A percentile compares a stretch with the other conserved stretches of the same genome.
Evolutionary conservation across 1,140 invertebrate genomes (phyloP).

Genomic region (Sycobia sp.): DNA sequence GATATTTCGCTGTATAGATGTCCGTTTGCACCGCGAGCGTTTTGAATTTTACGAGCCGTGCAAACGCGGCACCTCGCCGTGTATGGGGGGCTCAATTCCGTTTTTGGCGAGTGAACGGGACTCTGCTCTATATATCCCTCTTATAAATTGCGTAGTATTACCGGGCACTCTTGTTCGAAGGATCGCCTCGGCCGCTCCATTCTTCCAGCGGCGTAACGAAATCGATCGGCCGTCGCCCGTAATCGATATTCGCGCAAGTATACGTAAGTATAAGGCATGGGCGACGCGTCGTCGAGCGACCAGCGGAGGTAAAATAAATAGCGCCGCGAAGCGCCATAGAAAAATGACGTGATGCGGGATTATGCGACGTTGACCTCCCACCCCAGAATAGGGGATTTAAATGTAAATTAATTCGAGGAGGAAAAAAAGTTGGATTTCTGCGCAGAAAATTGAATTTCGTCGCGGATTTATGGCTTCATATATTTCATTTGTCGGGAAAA

Average conservation of each 20-base stretch:
- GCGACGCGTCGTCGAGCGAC: too few relatives aligned
- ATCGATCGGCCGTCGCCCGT: conserved; percentile 1
- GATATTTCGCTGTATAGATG: too few relatives aligned
- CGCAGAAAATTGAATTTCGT: too few relatives aligned
- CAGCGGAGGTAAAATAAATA: not conserved
- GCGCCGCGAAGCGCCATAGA: too few relatives aligned
- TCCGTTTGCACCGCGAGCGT: not conserved
- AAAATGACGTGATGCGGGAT: too few relatives aligned
- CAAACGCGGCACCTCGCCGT: not conserved
- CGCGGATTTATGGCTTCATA: too few relatives aligned
- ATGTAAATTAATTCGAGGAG: too few relatives aligned
- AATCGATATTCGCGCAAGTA: not conserved
- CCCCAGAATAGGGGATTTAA: too few relatives aligned
- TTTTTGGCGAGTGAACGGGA: not conserved
- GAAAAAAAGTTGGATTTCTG: too few relatives aligned
- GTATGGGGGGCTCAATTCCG: not conserved
- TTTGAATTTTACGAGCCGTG: conserved; percentile 8
- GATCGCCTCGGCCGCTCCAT: conserved; percentile 27
- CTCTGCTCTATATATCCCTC: conserved; percentile 2
- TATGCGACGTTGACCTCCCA: too few relatives aligned
- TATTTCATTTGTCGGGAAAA: too few relatives aligned
- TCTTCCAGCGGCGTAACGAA: conserved; percentile 6
- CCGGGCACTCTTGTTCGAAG: conserved; percentile 31
- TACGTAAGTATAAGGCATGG: not conserved
- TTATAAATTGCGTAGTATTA: conserved; percentile 2